Evolutionary conservation across 2,113 vertebrate genomes (phyloP).

Genomic region (Canis aureus): DNA sequence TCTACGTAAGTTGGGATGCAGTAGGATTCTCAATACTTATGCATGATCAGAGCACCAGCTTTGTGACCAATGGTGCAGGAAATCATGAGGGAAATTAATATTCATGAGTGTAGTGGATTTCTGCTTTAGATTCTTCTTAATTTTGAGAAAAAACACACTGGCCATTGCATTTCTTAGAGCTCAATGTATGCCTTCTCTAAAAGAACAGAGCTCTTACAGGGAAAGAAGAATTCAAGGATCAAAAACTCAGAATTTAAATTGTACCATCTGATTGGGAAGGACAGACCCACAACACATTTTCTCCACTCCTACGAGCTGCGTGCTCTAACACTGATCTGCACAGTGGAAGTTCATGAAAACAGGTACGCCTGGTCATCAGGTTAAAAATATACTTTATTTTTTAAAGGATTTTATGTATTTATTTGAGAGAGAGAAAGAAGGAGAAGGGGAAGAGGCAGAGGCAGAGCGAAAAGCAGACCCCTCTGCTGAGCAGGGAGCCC

Average conservation of each 20-base stretch:
- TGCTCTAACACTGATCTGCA: background rate
- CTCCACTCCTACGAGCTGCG: background rate
- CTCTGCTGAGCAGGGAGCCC: too few relatives aligned
- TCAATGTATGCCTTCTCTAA: background rate
- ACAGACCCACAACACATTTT: background rate
- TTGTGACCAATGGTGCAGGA: background rate
- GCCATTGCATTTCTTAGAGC: background rate
- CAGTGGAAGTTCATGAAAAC: background rate
- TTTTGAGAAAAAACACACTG: slow-evolving; percentile 25
- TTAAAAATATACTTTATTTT: slow-evolving; percentile 8
- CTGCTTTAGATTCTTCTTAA: background rate
- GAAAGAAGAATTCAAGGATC: slow-evolving; percentile 28
- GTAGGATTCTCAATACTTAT: background rate
- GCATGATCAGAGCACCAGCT: background rate
- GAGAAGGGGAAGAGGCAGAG: too few relatives aligned
- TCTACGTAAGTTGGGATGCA: background rate
- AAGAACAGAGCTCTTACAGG: background rate
- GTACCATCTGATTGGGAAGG: background rate
- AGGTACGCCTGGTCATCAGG: background rate
- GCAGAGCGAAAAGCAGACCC: too few relatives aligned
- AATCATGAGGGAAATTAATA: slow-evolving; percentile 43
- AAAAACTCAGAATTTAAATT: slow-evolving; percentile 37
- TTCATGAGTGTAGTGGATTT: background rate
- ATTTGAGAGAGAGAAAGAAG: too few relatives aligned
- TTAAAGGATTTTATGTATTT: too few relatives aligned